Percentiles rank a stretch among this genome's conserved stretches.
These are phyloP conservation scores for Sanderia malayensis DNA, from an alignment of 30 jellyfish, hydroid and myxozoan species.

Conservation along the genomic window DNA sequence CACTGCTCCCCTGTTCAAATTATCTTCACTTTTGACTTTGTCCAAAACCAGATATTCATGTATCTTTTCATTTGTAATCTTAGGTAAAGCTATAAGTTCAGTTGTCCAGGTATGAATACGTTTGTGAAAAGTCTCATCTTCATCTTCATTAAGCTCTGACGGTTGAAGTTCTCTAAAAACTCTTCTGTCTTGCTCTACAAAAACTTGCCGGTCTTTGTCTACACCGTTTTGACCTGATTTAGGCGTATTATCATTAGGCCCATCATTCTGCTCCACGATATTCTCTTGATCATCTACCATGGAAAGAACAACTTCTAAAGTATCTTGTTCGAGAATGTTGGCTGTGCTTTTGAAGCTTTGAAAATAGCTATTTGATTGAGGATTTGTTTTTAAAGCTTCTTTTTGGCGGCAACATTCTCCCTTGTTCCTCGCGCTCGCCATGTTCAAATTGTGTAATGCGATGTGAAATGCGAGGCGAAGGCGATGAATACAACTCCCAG, in stretches of 20 bases:
- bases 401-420: neutral
- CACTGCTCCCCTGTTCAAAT: conserved; percentile 6
- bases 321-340: neutral
- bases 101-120: neutral
- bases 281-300: neutral
- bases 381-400: neutral
- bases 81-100: neutral
- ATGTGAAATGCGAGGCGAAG: too few relatives aligned
- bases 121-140: neutral
- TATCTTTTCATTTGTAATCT: neutral
- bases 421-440: conserved; percentile 5
- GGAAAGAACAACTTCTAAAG: neutral
- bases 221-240: neutral
- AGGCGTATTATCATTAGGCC: neutral
- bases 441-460: neutral
- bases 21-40: neutral
- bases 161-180: neutral
- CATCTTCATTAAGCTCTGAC: neutral
- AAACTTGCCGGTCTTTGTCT: conserved; percentile 1
- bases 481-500: neutral
- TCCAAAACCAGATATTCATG: neutral
- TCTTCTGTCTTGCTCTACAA: neutral
- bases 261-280: neutral
- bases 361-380: neutral
- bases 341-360: conserved; percentile 1